phyloP scores from a whole-genome alignment of 30 jellyfish, hydroid and myxozoan species.

The Sanderia malayensis region DNA sequence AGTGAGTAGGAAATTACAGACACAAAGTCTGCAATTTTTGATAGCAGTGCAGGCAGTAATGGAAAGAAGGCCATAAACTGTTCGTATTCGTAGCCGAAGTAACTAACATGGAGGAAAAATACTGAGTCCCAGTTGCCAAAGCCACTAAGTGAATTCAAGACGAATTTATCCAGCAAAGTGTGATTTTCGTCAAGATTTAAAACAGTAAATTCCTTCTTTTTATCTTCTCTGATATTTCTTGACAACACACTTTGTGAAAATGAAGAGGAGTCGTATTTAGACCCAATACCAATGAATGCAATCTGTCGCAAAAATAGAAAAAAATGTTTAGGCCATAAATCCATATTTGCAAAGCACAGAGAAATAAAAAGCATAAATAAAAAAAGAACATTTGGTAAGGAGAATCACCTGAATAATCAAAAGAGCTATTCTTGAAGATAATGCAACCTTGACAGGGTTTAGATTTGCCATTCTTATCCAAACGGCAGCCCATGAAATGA shows the following conservation, averaged over 20 bases:
- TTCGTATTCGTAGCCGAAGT: conserved; percentile 80
- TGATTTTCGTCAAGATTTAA: neutral
- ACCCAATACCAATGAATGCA: conserved; percentile 9
- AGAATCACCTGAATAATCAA: neutral
- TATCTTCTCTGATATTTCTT: neutral
- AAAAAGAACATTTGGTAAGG: neutral
- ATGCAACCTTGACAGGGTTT: neutral
- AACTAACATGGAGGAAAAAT: conserved; percentile 62
- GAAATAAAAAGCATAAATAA: neutral
- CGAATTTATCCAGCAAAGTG: neutral
- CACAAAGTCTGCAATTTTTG: conserved; percentile 30
- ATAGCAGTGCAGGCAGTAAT: conserved; percentile 32
- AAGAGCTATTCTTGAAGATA: neutral
- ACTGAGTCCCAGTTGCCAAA: conserved; percentile 88
- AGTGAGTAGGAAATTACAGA: neutral
- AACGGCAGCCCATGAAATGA: no score
- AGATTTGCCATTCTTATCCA: neutral
- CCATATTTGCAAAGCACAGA: neutral
- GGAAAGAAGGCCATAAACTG: conserved; percentile 96
- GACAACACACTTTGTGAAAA: conserved; percentile 34
- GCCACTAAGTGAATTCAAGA: conserved; percentile 34
- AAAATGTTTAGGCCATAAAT: neutral
- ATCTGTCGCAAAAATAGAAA: conserved; percentile 7
- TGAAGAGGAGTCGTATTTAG: conserved; percentile 39
- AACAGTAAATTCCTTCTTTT: neutral